Conservation (phyloP, 2,113 vertebrate genomes). For the Callochromis pleurospilus region DNA sequence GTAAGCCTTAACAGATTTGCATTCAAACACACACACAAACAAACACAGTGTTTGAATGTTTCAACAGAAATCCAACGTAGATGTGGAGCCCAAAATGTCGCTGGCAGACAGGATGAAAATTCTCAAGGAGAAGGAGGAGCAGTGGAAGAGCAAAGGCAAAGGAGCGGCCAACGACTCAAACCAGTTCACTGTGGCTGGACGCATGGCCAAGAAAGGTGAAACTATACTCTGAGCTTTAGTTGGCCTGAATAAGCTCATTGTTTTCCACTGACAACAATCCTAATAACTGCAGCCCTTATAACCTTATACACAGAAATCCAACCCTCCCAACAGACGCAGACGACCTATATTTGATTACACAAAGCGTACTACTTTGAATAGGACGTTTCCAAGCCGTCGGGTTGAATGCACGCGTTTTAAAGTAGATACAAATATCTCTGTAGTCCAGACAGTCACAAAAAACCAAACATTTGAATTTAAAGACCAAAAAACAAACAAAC, state of each 20-base stretch:
- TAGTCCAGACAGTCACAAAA: neutral
- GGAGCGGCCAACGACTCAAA: slow-evolving; percentile 75
- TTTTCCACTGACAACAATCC: neutral
- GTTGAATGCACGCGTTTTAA: neutral
- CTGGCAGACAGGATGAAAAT: slow-evolving; percentile 71
- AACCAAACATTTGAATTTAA: neutral
- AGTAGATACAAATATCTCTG: neutral
- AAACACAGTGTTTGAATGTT: neutral
- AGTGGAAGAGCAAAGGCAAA: slow-evolving; percentile 73
- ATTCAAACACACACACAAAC: neutral
- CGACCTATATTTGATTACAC: neutral
- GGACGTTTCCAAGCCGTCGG: neutral
- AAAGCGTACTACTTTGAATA: neutral
- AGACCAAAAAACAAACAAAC: neutral
- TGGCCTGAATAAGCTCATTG: neutral
- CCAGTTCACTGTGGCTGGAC: slow-evolving; percentile 77
- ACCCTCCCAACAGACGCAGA: neutral
- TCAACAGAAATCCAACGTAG: slow-evolving; percentile 57
- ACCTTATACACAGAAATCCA: neutral
- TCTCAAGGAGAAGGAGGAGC: slow-evolving; percentile 73
- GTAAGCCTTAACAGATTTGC: neutral
- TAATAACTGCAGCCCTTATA: neutral
- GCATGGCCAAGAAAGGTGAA: slow-evolving; percentile 76
- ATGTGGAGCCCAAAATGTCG: slow-evolving; percentile 62
- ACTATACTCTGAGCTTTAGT: neutral